These are phyloP conservation scores for Caenorhabditis parvicauda DNA, from an alignment of 2,888 invertebrate genomes.

Conservation along the genomic window DNA sequence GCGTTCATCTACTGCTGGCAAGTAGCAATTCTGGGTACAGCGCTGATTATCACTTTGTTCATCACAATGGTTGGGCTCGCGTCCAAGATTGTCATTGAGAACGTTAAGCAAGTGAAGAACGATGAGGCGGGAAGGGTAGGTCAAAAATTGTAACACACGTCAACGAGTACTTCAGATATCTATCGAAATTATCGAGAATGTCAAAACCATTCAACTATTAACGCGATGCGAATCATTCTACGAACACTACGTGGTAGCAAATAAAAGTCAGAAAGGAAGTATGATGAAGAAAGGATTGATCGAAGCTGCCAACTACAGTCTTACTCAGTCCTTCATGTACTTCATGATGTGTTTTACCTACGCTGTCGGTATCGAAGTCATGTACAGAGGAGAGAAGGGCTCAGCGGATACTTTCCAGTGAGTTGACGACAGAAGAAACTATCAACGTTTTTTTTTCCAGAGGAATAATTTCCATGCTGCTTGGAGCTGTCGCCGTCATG, in stretches of 20 bases:
- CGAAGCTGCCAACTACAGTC: conserved; percentile 37
- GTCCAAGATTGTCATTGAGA: conserved; percentile 63
- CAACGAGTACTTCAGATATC: conserved; percentile 51
- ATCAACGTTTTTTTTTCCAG: conserved; percentile 7
- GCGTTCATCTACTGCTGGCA: conserved; percentile 65
- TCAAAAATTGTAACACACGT: neutral
- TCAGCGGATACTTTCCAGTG: conserved; percentile 33
- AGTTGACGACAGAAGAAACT: neutral
- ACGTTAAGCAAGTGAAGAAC: conserved; percentile 50
- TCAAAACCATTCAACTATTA: conserved; percentile 64
- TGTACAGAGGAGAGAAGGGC: conserved; percentile 28
- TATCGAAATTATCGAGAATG: conserved; percentile 65
- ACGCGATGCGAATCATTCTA: conserved; percentile 62
- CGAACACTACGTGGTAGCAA: conserved; percentile 47
- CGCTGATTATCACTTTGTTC: conserved; percentile 61
- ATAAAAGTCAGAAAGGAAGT: conserved; percentile 21
- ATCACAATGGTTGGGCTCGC: conserved; percentile 63
- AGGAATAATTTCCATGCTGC: conserved; percentile 28
- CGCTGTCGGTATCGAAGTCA: conserved; percentile 38
- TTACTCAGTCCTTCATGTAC: conserved; percentile 42
- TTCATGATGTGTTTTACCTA: conserved; percentile 38
- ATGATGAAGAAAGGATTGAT: conserved; percentile 22
- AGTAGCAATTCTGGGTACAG: conserved; percentile 44
- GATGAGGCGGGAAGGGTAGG: conserved; percentile 67
- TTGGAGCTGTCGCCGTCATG: conserved; percentile 43